Evolutionary conservation across 2,113 vertebrate species (phyloP).

Genomic region (Sander lucioperca): DNA sequence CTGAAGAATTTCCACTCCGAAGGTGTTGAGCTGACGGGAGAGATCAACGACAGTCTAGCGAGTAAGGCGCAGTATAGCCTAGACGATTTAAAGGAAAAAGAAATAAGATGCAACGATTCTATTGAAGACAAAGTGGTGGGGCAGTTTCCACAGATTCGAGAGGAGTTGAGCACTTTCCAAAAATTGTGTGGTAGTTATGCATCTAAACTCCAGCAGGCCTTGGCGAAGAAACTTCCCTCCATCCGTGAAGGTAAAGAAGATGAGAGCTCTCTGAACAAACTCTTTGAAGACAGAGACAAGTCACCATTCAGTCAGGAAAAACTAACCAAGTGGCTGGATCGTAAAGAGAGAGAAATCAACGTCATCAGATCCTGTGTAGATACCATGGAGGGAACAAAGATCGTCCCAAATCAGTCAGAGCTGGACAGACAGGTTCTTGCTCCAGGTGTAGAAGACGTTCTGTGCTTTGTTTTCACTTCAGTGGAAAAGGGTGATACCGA

Average conservation of each 20-base stretch:
- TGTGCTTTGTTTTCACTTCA: slow-evolving; percentile 58
- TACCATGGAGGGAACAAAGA: not conserved
- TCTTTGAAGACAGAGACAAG: not conserved
- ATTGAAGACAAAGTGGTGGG: not conserved
- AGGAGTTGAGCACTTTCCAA: slow-evolving; percentile 27
- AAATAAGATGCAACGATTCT: slow-evolving; percentile 47
- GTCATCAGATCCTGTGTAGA: slow-evolving; percentile 26
- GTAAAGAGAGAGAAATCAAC: slow-evolving; percentile 39
- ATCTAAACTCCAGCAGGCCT: not conserved
- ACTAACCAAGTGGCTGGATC: slow-evolving; percentile 17
- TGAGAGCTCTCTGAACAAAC: slow-evolving; percentile 9
- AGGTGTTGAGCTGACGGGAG: rapidly evolving
- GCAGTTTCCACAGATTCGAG: slow-evolving; percentile 48
- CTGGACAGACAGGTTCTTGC: not conserved
- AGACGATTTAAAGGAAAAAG: not conserved
- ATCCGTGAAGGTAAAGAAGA: slow-evolving; percentile 17
- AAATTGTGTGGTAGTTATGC: not conserved
- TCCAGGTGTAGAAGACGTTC: not conserved
- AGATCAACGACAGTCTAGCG: not conserved
- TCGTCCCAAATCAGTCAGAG: not conserved
- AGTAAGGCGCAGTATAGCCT: not conserved
- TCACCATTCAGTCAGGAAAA: slow-evolving; percentile 14
- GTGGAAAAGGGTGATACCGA: not conserved
- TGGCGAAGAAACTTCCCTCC: not conserved
- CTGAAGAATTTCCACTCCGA: not conserved